Percentiles rank a stretch among this genome's conserved stretches.
Conservation (phyloP, 2,888 invertebrate species). For the Embidobia sp. region DNA sequence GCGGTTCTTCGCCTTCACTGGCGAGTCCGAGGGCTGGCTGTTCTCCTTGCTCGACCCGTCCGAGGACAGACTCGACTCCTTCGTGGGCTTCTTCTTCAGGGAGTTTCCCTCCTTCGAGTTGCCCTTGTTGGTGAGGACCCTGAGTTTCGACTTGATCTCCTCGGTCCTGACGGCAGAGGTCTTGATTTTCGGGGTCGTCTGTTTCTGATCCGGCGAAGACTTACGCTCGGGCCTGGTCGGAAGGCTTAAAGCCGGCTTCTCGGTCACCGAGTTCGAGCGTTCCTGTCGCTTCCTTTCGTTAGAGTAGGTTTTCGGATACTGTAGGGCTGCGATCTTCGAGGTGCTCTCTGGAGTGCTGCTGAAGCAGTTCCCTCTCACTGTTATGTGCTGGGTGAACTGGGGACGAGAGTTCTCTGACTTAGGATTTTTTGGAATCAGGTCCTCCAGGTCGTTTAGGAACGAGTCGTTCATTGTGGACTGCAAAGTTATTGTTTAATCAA, state of each 20-base stretch:
- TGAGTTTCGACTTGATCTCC: constrained; percentile 51
- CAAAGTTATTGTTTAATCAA: too few relatives aligned
- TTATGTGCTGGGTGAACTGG: constrained; percentile 70
- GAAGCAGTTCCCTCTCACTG: constrained; percentile 68
- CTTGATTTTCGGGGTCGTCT: constrained; percentile 10
- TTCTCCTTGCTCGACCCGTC: constrained; percentile 76
- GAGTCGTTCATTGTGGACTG: constrained; percentile 54
- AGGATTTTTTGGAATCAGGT: background rate
- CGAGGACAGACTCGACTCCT: constrained; percentile 65
- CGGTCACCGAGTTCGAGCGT: background rate
- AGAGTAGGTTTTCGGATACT: too few relatives aligned
- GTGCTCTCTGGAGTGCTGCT: constrained; percentile 60
- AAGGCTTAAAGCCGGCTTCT: too few relatives aligned
- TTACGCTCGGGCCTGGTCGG: constrained; percentile 7
- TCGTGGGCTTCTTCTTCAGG: constrained; percentile 42
- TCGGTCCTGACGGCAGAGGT: background rate
- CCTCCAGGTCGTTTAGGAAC: constrained; percentile 47
- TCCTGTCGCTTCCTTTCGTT: too few relatives aligned
- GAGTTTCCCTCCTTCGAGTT: constrained; percentile 2
- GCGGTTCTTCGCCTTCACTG: constrained; percentile 64
- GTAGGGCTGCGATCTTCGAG: too few relatives aligned
- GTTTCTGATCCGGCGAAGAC: constrained; percentile 7
- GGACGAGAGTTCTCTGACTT: constrained; percentile 2
- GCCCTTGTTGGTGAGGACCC: constrained; percentile 54
- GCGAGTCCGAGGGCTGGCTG: constrained; percentile 70